Evolutionary conservation across 1,140 invertebrate genomes (phyloP).

Genomic region (Zaprionus gabonicus): DNA sequence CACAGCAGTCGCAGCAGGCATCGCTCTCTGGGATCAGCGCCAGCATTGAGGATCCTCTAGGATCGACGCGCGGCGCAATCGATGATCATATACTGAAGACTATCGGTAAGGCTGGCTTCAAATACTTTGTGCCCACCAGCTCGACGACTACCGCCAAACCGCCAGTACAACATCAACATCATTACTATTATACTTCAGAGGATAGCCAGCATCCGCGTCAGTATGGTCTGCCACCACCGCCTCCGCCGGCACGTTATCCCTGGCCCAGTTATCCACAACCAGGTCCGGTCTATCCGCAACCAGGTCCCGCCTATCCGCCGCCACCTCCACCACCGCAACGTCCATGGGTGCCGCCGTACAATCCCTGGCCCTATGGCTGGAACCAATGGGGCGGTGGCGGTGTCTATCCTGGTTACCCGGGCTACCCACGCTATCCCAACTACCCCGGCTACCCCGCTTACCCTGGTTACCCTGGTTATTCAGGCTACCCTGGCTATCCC

Average conservation of each 20-base stretch:
- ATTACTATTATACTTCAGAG: slow-evolving; percentile 77
- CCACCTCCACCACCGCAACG: slow-evolving; percentile 41
- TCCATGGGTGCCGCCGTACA: slow-evolving; percentile 45
- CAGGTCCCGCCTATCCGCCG: not conserved
- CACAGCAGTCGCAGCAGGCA: slow-evolving; percentile 45
- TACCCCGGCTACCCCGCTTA: slow-evolving; percentile 32
- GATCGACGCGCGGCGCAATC: slow-evolving; percentile 42
- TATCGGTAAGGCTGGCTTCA: slow-evolving; percentile 75
- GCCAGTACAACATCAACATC: slow-evolving; percentile 62
- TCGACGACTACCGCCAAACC: slow-evolving; percentile 61
- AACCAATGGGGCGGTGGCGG: slow-evolving; percentile 23
- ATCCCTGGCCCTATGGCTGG: slow-evolving; percentile 52
- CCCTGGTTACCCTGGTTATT: slow-evolving; percentile 14
- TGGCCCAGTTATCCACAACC: slow-evolving; percentile 48
- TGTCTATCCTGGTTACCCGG: slow-evolving; percentile 35
- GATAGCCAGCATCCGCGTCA: slow-evolving; percentile 64
- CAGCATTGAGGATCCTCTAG: slow-evolving; percentile 43
- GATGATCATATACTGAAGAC: slow-evolving; percentile 63
- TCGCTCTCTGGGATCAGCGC: not conserved
- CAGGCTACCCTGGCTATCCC: slow-evolving; percentile 26
- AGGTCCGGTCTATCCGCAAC: too few relatives aligned
- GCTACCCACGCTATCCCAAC: slow-evolving; percentile 39
- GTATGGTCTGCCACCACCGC: slow-evolving; percentile 37
- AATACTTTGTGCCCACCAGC: slow-evolving; percentile 57
- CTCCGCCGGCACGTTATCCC: slow-evolving; percentile 30